Evolutionary conservation across 2,113 vertebrate genomes (phyloP).

Genomic region (Phaethon lepturus): DNA sequence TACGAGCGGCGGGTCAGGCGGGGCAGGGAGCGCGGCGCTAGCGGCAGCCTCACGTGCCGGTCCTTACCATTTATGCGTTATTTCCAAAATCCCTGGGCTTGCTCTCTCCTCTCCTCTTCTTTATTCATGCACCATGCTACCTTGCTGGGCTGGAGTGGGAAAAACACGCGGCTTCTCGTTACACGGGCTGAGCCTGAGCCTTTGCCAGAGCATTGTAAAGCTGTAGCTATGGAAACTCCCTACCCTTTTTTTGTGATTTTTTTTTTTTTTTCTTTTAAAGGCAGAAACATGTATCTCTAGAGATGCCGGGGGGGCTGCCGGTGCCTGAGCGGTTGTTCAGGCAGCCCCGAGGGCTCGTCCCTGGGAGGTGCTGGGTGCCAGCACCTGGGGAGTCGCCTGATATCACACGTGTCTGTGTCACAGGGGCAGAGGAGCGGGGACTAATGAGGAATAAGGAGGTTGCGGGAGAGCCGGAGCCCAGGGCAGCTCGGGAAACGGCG

Average conservation of each 20-base stretch:
- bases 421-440: not conserved
- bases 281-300: not conserved
- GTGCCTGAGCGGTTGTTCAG: no score
- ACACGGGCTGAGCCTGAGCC: not conserved
- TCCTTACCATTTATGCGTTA: not conserved
- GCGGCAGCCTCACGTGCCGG: fast-evolving
- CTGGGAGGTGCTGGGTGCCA: no score
- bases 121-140: not conserved
- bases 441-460: not conserved
- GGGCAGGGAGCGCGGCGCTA: fast-evolving
- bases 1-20: not conserved
- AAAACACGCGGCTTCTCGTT: not conserved
- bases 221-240: slow-evolving; percentile 72
- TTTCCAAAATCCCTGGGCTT: not conserved
- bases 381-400: no score
- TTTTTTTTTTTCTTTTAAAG: not conserved
- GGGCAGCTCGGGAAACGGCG: not conserved
- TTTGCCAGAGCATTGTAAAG: not conserved
- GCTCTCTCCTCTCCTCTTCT: not conserved
- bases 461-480: not conserved
- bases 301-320: not conserved
- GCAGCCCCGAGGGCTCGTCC: no score
- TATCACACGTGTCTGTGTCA: not conserved
- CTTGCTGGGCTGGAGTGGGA: not conserved
- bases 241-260: not conserved